phyloP scores from a whole-genome alignment of 2,888 invertebrate genomes.

The Chrysodeixis includens region DNA sequence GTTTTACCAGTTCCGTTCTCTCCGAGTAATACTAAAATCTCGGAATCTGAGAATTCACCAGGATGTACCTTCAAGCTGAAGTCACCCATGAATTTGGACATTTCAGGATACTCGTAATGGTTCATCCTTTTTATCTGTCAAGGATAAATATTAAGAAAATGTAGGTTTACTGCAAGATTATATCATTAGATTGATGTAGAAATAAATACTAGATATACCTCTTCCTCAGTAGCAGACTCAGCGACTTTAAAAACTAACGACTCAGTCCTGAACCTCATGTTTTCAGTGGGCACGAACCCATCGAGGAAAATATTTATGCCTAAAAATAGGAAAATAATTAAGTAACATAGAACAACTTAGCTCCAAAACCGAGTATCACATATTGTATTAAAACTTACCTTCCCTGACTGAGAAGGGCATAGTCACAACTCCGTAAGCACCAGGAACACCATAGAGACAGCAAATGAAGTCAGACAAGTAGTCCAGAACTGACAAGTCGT shows the following conservation, averaged over 20 bases:
- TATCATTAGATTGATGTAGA: background rate
- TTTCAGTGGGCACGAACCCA: constrained; percentile 99
- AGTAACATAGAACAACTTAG: background rate
- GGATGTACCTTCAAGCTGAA: constrained; percentile 94
- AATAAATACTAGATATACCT: constrained; percentile 82
- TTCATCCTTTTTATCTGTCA: constrained; percentile 96
- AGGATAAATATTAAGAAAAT: constrained; percentile 21
- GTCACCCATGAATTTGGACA: constrained; percentile 95
- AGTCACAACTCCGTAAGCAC: constrained; percentile 99
- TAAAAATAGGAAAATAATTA: constrained; percentile 64
- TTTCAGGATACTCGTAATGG: constrained; percentile 98
- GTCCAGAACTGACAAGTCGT: constrained; percentile 99
- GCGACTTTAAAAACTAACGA: constrained; percentile 99
- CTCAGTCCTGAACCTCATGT: constrained; percentile 98
- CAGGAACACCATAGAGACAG: constrained; percentile 99
- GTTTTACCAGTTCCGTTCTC: constrained; percentile 99
- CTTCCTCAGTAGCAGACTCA: constrained; percentile 99
- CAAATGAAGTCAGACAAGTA: constrained; percentile 99
- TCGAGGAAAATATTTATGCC: constrained; percentile 99
- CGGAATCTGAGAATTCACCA: constrained; percentile 99
- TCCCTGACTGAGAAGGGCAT: constrained; percentile 99
- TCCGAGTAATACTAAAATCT: constrained; percentile 98
- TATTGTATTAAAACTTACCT: constrained; percentile 88
- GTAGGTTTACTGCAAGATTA: background rate
- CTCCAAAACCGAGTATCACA: background rate